Percentiles rank a stretch among this genome's conserved stretches.
These are phyloP conservation scores for Habrosyne pyritoides DNA, from an alignment of 2,888 invertebrate species.

Conservation along the genomic window DNA sequence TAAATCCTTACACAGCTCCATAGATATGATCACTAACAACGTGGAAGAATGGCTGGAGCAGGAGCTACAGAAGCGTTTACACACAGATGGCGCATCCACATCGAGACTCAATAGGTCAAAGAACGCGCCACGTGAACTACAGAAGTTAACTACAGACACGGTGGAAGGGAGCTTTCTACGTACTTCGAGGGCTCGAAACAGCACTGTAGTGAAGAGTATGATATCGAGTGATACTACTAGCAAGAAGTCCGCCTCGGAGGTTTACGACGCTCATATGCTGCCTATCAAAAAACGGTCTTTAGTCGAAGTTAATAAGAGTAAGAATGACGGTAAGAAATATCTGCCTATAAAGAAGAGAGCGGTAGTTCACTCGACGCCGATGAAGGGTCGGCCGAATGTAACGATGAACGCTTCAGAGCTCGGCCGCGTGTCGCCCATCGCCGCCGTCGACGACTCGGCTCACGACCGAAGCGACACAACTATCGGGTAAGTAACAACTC, in stretches of 20 bases:
- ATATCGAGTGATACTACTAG: slow-evolving; percentile 6
- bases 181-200: slow-evolving; percentile 36
- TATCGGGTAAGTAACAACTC: not conserved
- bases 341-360: slow-evolving; percentile 64
- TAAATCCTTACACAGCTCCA: slow-evolving; percentile 49
- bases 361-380: slow-evolving; percentile 67
- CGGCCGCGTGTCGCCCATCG: slow-evolving; percentile 65
- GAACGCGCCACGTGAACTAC: slow-evolving; percentile 43
- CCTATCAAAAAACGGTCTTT: slow-evolving; percentile 69
- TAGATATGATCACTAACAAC: slow-evolving; percentile 44
- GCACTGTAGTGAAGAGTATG: slow-evolving; percentile 22
- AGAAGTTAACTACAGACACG: slow-evolving; percentile 52
- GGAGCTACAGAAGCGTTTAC: slow-evolving; percentile 33
- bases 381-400: slow-evolving; percentile 44
- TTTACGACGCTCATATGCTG: slow-evolving; percentile 50
- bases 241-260: slow-evolving; percentile 43
- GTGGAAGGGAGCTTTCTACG: slow-evolving; percentile 44
- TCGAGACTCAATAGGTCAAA: slow-evolving; percentile 14
- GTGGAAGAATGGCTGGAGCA: slow-evolving; percentile 53
- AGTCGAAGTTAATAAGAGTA: slow-evolving; percentile 14
- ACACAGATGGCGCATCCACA: slow-evolving; percentile 12
- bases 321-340: slow-evolving; percentile 3
- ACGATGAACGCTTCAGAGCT: slow-evolving; percentile 48
- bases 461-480: not conserved
- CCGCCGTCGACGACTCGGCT: slow-evolving; percentile 19